Evolutionary conservation across 2,113 vertebrate species (phyloP).

Genomic region (Leucoraja erinaceus): DNA sequence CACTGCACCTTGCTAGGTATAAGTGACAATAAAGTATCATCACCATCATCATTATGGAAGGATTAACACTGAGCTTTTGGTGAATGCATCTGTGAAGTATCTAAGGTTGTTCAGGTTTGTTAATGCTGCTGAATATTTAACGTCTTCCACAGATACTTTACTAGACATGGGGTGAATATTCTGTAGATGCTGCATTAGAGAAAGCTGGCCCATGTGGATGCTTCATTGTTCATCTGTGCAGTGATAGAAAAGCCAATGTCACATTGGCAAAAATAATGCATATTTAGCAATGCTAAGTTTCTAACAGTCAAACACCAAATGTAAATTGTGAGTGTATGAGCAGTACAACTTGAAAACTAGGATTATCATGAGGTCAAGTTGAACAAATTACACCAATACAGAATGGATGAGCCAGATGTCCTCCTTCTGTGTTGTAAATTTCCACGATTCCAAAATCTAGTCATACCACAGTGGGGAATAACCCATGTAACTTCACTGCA

Average conservation of each 20-base stretch:
- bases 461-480: not conserved
- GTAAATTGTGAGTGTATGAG: not conserved
- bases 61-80: not conserved
- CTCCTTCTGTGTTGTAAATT: not conserved
- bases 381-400: not conserved
- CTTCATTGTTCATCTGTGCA: not conserved
- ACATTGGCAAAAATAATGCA: not conserved
- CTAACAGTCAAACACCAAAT: not conserved
- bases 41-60: not conserved
- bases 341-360: not conserved
- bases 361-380: not conserved
- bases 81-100: not conserved
- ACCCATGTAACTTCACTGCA: not conserved
- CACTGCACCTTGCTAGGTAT: too few relatives aligned
- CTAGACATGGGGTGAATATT: not conserved
- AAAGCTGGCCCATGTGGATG: not conserved
- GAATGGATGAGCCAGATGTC: not conserved
- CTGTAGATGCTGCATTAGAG: not conserved
- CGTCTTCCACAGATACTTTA: not conserved
- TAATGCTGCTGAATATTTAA: not conserved
- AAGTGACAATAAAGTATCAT: too few relatives aligned
- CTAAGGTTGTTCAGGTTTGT: slow-evolving; percentile 4
- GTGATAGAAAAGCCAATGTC: not conserved
- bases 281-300: not conserved
- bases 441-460: not conserved